Conservation (phyloP, 2,888 invertebrate species). For the Lithosia quadra region DNA sequence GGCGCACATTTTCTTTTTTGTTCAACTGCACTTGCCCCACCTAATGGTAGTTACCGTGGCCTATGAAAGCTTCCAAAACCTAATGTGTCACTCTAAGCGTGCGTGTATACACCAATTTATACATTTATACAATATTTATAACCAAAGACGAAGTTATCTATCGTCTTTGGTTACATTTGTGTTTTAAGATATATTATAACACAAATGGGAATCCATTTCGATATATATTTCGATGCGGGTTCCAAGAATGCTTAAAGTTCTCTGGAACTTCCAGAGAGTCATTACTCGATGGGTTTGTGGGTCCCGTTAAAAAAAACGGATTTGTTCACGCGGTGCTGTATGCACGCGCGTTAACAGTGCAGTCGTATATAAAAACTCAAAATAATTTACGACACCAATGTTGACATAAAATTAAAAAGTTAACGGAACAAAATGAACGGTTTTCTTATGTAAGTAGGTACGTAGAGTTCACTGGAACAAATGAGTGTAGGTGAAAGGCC, state of each 20-base stretch:
- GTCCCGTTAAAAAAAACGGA: too few relatives aligned
- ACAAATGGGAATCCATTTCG: too few relatives aligned
- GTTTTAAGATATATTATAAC: too few relatives aligned
- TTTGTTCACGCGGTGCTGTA: background rate
- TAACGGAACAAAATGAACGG: slow-evolving; percentile 3
- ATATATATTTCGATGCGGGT: too few relatives aligned
- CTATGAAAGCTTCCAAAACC: too few relatives aligned
- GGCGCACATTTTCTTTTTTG: too few relatives aligned
- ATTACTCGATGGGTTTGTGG: too few relatives aligned
- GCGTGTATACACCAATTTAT: background rate
- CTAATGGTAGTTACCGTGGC: background rate
- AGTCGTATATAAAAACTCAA: background rate
- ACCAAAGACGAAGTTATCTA: too few relatives aligned
- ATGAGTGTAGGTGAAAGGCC: slow-evolving; percentile 17
- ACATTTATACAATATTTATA: too few relatives aligned
- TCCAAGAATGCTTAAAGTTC: too few relatives aligned
- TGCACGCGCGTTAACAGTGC: background rate
- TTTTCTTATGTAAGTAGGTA: slow-evolving; percentile 13
- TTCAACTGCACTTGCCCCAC: background rate
- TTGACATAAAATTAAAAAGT: slow-evolving; percentile 10
- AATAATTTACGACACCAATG: slow-evolving; percentile 5
- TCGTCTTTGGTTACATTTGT: too few relatives aligned
- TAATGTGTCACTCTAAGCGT: background rate
- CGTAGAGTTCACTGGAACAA: slow-evolving; percentile 9
- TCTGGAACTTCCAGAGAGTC: too few relatives aligned